Percentiles rank a stretch among this genome's conserved stretches.
Conservation (phyloP, 2,113 vertebrate genomes). For the Hemiprocne comata region DNA sequence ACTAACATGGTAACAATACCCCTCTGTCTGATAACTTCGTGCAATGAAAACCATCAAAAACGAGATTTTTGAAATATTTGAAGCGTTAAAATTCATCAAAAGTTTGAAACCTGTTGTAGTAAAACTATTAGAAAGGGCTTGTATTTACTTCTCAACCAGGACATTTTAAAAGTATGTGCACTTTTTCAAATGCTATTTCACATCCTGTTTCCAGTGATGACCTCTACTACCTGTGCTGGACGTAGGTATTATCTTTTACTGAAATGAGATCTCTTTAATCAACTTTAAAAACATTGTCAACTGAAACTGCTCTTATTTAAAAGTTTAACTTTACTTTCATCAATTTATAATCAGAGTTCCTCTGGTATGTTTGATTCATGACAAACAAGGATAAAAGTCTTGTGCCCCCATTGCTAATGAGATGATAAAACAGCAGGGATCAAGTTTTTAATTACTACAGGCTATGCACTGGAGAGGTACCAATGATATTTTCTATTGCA, state of each 20-base stretch:
- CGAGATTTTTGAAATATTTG: neutral
- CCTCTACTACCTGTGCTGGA: conserved; percentile 56
- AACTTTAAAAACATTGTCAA: conserved; percentile 78
- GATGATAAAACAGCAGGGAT: conserved; percentile 92
- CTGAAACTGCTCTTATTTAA: conserved; percentile 79
- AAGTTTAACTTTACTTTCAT: conserved; percentile 87
- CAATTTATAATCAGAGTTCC: conserved; percentile 85
- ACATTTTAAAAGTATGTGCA: neutral
- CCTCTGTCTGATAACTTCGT: neutral
- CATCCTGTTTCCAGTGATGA: neutral
- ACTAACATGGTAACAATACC: neutral
- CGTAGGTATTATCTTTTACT: conserved; percentile 53
- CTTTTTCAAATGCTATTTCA: neutral
- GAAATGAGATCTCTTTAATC: conserved; percentile 73
- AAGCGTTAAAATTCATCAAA: neutral
- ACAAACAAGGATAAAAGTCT: conserved; percentile 92
- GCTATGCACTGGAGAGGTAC: conserved; percentile 86
- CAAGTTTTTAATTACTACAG: conserved; percentile 98
- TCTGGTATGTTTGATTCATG: conserved; percentile 87
- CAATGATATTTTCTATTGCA: conserved; percentile 86
- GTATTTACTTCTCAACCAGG: neutral
- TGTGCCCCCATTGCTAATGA: conserved; percentile 93
- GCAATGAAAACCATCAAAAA: neutral
- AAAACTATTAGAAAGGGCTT: neutral
- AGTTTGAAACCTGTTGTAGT: neutral